These are phyloP conservation scores for Micronycteris hirsuta DNA, from an alignment of 2,113 vertebrate species.

Conservation along the genomic window DNA sequence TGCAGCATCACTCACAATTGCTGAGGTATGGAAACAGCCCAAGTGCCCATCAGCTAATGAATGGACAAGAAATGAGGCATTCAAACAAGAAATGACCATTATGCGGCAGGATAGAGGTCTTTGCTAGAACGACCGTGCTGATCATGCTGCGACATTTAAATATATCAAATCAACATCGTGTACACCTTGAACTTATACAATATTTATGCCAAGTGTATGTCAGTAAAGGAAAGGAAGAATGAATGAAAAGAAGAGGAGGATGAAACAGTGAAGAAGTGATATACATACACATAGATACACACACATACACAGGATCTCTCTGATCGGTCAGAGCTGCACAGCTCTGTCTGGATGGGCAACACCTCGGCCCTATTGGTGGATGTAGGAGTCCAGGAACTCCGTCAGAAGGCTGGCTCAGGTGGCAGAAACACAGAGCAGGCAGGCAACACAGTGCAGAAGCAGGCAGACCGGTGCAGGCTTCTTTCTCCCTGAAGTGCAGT, in stretches of 20 bases:
- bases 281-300: not conserved
- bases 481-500: not conserved
- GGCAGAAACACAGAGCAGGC: not conserved
- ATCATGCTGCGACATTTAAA: not conserved
- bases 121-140: not conserved
- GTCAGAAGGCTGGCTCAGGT: not conserved
- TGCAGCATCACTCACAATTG: not conserved
- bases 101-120: not conserved
- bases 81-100: not conserved
- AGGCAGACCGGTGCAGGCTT: not conserved
- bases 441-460: not conserved
- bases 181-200: not conserved
- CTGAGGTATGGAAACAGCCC: not conserved
- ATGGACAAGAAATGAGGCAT: not conserved
- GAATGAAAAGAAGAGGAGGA: too few species aligned
- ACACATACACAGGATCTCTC: not conserved
- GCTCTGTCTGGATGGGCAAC: not conserved
- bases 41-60: not conserved
- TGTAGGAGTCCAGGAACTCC: not conserved
- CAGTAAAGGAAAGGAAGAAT: not conserved
- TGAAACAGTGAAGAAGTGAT: not conserved
- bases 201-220: not conserved
- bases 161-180: not conserved
- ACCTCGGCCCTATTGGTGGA: too few species aligned
- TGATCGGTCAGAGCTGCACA: not conserved